A percentile compares a stretch with the other conserved stretches of the same genome.
Evolutionary conservation across 2,113 vertebrate species (phyloP).

Genomic region (Delphinapterus leucas): DNA sequence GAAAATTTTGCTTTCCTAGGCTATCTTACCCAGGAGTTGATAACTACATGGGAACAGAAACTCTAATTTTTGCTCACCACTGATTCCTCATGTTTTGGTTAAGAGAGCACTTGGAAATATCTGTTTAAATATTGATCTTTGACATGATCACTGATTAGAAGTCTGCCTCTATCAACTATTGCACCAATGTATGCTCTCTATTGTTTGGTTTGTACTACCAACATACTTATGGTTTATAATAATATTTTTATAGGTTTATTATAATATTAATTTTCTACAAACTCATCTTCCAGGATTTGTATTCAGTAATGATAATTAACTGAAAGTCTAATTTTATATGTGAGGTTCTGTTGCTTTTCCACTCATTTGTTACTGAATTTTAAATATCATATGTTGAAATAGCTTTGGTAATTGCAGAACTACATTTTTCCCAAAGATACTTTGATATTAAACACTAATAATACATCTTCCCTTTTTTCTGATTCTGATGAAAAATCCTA

Average conservation of each 20-base stretch:
- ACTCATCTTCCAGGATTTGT: neutral
- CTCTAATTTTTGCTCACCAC: neutral
- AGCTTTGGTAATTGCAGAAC: neutral
- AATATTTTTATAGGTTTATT: neutral
- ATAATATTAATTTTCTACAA: neutral
- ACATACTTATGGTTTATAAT: neutral
- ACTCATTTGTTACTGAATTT: neutral
- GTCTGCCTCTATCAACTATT: neutral
- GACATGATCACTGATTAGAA: neutral
- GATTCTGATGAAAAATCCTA: neutral
- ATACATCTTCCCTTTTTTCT: neutral
- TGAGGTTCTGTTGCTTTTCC: neutral
- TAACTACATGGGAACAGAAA: neutral
- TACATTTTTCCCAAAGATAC: neutral
- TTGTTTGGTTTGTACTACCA: neutral
- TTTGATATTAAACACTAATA: neutral
- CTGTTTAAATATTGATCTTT: neutral
- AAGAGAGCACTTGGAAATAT: neutral
- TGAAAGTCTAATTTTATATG: neutral
- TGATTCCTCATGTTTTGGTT: neutral
- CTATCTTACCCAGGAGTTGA: neutral
- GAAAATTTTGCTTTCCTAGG: neutral
- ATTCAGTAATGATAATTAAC: neutral
- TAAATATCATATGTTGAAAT: neutral
- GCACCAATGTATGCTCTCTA: neutral